Evolutionary conservation across 2,888 invertebrate genomes (phyloP).

Genomic region (Didymodactylos carnosus): DNA sequence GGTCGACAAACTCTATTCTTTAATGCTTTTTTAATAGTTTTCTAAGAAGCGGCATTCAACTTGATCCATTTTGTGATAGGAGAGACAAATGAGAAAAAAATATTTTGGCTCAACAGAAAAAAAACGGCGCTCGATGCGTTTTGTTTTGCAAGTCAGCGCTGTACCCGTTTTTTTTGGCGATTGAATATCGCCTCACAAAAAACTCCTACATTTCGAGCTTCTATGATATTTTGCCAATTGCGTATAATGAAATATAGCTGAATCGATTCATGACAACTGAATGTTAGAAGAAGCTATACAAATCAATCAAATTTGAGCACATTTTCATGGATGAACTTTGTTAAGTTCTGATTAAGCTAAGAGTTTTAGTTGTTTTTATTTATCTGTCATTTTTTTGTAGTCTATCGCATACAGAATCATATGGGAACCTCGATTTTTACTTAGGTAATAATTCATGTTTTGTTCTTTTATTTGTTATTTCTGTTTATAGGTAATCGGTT

Average conservation of each 20-base stretch:
- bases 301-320: too few species aligned
- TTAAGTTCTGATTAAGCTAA: background rate
- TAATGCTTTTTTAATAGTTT: background rate
- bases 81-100: too few species aligned
- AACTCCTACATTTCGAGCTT: background rate
- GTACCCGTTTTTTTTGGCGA: too few species aligned
- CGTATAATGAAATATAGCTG: background rate
- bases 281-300: too few species aligned
- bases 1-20: background rate
- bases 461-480: background rate
- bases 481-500: background rate
- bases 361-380: background rate
- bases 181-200: too few species aligned
- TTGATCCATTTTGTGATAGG: too few species aligned
- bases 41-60: background rate
- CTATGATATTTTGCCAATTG: background rate
- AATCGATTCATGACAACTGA: background rate
- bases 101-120: too few species aligned
- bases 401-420: constrained; percentile 53
- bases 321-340: background rate
- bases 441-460: constrained; percentile 42
- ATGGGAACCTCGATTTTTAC: constrained; percentile 89
- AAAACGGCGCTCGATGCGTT: too few species aligned
- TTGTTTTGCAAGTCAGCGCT: too few species aligned
- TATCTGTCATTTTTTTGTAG: constrained; percentile 22